A percentile compares a stretch with the other conserved stretches of the same genome.
These are phyloP conservation scores for Palythoa grandis DNA, from an alignment of 92 coral and sea anemone species.

Conservation along the genomic window DNA sequence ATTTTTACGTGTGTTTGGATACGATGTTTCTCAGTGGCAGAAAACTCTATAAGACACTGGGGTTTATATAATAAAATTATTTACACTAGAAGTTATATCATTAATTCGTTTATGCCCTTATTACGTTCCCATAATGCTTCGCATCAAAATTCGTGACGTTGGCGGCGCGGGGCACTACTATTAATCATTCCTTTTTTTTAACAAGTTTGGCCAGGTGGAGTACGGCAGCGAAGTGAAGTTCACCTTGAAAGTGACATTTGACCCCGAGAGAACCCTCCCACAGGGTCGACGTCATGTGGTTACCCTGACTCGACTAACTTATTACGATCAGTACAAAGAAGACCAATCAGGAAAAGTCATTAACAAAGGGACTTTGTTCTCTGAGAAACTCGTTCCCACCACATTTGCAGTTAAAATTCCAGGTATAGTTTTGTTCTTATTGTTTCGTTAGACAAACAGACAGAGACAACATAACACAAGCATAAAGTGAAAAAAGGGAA, in stretches of 20 bases:
- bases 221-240: constrained; percentile 56
- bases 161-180: too few species aligned
- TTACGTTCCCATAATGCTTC: too few species aligned
- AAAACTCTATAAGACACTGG: too few species aligned
- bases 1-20: too few species aligned
- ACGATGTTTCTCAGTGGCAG: too few species aligned
- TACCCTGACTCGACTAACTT: constrained; percentile 74
- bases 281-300: constrained; percentile 81
- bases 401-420: constrained; percentile 70
- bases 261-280: constrained; percentile 62
- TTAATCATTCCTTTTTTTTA: not conserved
- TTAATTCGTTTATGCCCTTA: too few species aligned
- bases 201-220: constrained; percentile 56
- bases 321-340: constrained; percentile 62
- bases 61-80: too few species aligned
- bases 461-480: too few species aligned
- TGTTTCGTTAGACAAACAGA: not conserved
- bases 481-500: too few species aligned
- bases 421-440: constrained; percentile 54
- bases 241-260: constrained; percentile 74
- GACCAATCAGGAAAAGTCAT: constrained; percentile 61
- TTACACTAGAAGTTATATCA: too few species aligned
- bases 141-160: too few species aligned
- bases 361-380: constrained; percentile 61
- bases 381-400: constrained; percentile 54